A percentile compares a stretch with the other conserved stretches of the same genome.
Evolutionary conservation across 2,797 vertebrate species (phyloP).

Genomic region (Peromyscus nudipes): DNA sequence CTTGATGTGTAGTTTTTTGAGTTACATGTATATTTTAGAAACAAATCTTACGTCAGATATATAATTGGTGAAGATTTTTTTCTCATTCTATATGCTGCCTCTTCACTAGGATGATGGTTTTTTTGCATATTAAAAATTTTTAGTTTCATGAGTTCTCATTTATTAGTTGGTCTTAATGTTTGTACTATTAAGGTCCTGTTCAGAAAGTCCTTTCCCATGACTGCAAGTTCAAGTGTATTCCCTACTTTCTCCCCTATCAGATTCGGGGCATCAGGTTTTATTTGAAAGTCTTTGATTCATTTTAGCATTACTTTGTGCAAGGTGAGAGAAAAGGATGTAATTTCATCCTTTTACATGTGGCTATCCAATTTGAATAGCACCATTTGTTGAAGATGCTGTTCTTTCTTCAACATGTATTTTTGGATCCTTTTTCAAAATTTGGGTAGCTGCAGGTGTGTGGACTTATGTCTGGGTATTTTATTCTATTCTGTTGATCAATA

Average conservation of each 20-base stretch:
- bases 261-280: background rate
- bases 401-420: background rate
- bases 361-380: background rate
- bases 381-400: background rate
- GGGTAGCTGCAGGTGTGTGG: background rate
- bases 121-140: background rate
- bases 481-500: background rate
- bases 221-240: background rate
- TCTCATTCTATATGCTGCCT: background rate
- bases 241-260: background rate
- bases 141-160: background rate
- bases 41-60: background rate
- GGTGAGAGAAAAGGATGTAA: background rate
- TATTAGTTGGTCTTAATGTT: background rate
- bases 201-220: background rate
- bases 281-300: background rate
- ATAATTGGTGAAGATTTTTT: too few relatives aligned
- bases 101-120: background rate
- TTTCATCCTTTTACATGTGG: background rate
- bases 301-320: background rate
- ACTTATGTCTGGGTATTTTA: background rate
- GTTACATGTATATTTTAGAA: background rate
- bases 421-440: background rate
- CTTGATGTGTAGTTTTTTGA: background rate
- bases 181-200: background rate